Base-by-base conservation (phyloP, 2,113 vertebrate species). In the Ia io region DNA sequence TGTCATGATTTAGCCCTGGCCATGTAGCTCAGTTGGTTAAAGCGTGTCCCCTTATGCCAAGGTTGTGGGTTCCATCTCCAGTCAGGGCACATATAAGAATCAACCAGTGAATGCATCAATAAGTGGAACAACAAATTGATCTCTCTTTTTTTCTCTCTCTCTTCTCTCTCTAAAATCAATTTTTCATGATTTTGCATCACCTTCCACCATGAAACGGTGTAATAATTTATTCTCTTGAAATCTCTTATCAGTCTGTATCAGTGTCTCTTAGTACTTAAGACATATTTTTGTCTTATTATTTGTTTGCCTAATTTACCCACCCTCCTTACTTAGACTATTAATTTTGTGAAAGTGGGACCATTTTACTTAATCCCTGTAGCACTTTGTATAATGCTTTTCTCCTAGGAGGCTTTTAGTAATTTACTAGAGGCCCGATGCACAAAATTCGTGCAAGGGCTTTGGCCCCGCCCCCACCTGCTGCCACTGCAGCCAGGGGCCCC, bases 271-370 rank as follows among this genome's bases (percentile, higher is more conserved):
- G 51, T 83, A 83, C 59, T 32, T 77, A 40, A 22, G 40, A 67
- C 14, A 67, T 84, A 67, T 40, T 88, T 70, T 82, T 85, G 9
- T 74, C n/a, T 94, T 90, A 92, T 49, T 73, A 69, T 77, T 94
- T 83, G 47, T 56, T 90, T 96, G 42, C 51, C 67, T 89, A 42
- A 86, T 37, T 82, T 87, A 28, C 30, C 61, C 4, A 40, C 16
- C 9, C 40, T 76, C 30, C 25, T 91, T 76, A 80, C 42, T 61
- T 93, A 70, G 59, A 83, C 25, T 82, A 13, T 79, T 71, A 16
- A 90, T 90, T 90, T 90, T n/a, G 70, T 94, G 73, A 90, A 94
- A 92, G 37, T 51, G 53, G 37, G 32, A 69, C 74, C 56, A 13
- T 92, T 73, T 93, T 80, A 37, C 37, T 94, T 63, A 91, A 78